These are phyloP conservation scores for Vireo altiloquus DNA, from an alignment of 2,113 vertebrate genomes.

Conservation along the genomic window DNA sequence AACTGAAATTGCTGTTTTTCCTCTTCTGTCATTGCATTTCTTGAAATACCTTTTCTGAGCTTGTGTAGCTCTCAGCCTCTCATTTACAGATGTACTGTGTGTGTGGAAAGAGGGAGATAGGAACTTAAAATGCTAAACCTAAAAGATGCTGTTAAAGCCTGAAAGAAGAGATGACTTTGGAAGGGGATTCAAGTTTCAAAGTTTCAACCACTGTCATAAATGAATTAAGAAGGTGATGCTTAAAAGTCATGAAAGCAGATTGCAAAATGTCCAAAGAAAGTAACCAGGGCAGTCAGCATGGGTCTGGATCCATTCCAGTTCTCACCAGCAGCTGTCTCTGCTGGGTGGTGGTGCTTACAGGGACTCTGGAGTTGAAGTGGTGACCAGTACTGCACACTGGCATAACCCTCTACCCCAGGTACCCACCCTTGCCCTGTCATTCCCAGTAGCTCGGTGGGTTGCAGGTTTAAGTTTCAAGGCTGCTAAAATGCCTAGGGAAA, in stretches of 20 bases:
- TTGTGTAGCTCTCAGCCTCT: not conserved
- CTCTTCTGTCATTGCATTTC: not conserved
- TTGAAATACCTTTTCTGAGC: not conserved
- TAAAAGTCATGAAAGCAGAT: not conserved
- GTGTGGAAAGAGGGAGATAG: not conserved
- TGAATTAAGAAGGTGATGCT: not conserved
- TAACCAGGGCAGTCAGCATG: rapidly evolving
- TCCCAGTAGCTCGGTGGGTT: not conserved
- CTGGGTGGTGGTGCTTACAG: not conserved
- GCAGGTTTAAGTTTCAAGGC: not conserved
- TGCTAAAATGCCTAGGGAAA: not conserved
- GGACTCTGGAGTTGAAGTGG: not conserved
- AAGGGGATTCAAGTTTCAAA: not conserved
- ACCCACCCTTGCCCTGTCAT: not conserved
- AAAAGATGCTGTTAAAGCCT: not conserved
- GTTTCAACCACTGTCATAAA: not conserved
- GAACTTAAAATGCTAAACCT: not conserved
- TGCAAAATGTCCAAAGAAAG: not conserved
- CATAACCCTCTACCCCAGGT: not conserved
- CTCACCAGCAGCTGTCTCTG: not conserved
- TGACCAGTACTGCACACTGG: not conserved
- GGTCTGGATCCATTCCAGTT: not conserved
- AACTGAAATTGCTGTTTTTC: not conserved
- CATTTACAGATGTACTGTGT: not conserved
- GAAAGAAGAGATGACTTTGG: not conserved